phyloP scores from a whole-genome alignment of 1,140 invertebrate species.

The Colletes latitarsis region DNA sequence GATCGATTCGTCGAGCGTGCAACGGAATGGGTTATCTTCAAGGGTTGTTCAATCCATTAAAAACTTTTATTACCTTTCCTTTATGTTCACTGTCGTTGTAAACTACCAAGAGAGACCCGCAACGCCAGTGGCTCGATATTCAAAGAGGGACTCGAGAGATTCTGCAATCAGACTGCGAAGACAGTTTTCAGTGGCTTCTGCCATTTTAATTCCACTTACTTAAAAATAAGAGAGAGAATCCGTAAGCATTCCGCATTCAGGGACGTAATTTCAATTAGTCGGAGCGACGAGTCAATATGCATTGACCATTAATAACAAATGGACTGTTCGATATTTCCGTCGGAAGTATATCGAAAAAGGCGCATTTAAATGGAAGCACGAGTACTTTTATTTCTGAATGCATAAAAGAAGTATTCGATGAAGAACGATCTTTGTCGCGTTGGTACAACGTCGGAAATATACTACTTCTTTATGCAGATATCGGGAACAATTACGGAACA shows the following conservation, averaged over 20 bases:
- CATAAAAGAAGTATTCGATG: neutral
- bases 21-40: neutral
- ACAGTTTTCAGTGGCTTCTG: conserved; percentile 9
- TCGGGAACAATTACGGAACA: conserved; percentile 17
- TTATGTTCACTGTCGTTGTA: neutral
- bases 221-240: neutral
- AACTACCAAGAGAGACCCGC: no score
- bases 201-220: conserved; percentile 6
- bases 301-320: conserved; percentile 32
- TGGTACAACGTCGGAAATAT: neutral
- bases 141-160: neutral
- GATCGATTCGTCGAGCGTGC: neutral
- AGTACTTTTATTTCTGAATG: neutral
- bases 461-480: neutral
- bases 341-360: neutral
- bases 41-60: neutral
- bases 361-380: conserved; percentile 2
- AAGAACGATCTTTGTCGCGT: neutral
- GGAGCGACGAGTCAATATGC: conserved; percentile 10
- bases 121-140: neutral
- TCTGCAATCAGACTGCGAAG: neutral
- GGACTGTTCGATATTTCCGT: neutral
- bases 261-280: conserved; percentile 16
- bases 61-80: neutral
- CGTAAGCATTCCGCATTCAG: conserved; percentile 4